These are phyloP conservation scores for Branchinecta lynchi DNA, from an alignment of 1,140 invertebrate species.

Conservation along the genomic window DNA sequence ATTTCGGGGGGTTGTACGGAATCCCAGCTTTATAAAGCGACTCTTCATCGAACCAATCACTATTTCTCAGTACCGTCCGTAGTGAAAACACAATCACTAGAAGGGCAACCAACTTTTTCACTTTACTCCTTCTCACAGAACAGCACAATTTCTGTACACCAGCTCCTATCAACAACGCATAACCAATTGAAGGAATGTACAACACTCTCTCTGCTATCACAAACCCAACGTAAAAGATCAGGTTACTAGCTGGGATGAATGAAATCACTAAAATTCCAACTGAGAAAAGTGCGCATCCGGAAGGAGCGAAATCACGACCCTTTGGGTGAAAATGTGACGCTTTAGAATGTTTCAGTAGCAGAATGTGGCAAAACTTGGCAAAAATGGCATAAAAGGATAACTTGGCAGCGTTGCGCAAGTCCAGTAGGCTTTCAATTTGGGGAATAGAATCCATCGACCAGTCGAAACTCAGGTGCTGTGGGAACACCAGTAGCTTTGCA, in stretches of 20 bases:
- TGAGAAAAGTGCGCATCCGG: conserved; percentile 24
- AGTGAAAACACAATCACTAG: conserved; percentile 47
- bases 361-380: background rate
- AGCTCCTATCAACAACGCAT: conserved; percentile 68
- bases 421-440: conserved; percentile 50
- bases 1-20: conserved; percentile 86
- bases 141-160: conserved; percentile 30
- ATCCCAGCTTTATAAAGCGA: conserved; percentile 78
- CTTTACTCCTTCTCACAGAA: background rate
- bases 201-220: conserved; percentile 88
- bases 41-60: conserved; percentile 84
- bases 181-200: conserved; percentile 89
- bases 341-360: background rate
- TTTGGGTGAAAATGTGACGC: background rate
- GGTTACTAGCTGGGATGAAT: conserved; percentile 83
- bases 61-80: conserved; percentile 63
- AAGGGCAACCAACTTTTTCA: conserved; percentile 30
- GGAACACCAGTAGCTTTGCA: conserved; percentile 60
- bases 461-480: conserved; percentile 70
- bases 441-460: conserved; percentile 92
- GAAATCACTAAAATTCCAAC: conserved; percentile 66
- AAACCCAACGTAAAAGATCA: conserved; percentile 90
- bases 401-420: conserved; percentile 54
- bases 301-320: background rate
- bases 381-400: conserved; percentile 46